Conservation (phyloP, 2,888 invertebrate genomes). For the Epicampocera succincta region DNA sequence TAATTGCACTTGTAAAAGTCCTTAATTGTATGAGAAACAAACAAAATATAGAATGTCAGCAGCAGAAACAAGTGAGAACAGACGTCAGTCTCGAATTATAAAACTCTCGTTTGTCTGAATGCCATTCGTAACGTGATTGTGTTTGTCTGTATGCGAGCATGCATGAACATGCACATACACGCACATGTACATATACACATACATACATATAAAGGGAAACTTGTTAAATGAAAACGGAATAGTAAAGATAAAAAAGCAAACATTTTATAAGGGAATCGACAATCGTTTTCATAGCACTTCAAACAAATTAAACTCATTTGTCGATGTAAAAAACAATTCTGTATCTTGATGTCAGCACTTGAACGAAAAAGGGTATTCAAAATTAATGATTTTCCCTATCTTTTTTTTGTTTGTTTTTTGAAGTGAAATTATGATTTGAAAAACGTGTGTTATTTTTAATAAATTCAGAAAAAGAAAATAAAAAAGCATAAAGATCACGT, state of each 20-base stretch:
- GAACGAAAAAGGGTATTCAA: not conserved
- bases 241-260: conserved; percentile 20
- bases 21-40: not conserved
- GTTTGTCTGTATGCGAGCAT: too few relatives aligned
- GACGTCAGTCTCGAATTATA: not conserved
- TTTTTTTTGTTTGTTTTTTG: too few relatives aligned
- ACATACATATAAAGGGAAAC: too few relatives aligned
- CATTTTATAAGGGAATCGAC: conserved; percentile 27
- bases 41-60: not conserved
- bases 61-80: not conserved
- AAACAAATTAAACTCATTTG: conserved; percentile 53
- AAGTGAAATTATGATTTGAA: too few relatives aligned
- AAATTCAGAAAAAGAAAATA: too few relatives aligned
- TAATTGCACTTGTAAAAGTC: conserved; percentile 58
- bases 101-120: not conserved
- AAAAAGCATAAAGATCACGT: too few relatives aligned
- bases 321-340: conserved; percentile 1
- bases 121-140: too few relatives aligned
- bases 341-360: not conserved
- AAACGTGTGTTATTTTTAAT: too few relatives aligned
- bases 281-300: not conserved
- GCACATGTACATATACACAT: too few relatives aligned
- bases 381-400: not conserved
- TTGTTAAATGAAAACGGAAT: not conserved
- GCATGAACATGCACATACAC: too few relatives aligned